Conservation (phyloP, 1,140 invertebrate species). For the Caerostris darwini region DNA sequence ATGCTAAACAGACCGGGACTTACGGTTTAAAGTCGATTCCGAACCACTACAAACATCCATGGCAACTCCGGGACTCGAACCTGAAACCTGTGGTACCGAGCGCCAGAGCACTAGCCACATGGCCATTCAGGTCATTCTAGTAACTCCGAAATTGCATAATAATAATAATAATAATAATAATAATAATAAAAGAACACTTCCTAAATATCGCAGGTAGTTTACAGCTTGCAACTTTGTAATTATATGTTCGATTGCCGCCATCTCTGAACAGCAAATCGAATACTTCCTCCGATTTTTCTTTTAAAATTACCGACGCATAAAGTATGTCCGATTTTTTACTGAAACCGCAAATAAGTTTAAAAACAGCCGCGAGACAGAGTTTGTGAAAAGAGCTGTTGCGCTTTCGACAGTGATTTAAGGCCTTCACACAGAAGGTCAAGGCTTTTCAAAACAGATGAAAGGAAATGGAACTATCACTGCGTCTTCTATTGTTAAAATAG, state of each 20-base stretch:
- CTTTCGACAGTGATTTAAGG: background rate
- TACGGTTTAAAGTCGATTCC: too few species aligned
- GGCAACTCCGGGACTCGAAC: too few species aligned
- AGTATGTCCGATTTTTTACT: background rate
- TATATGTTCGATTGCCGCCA: background rate
- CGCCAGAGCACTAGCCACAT: too few species aligned
- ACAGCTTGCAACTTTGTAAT: background rate
- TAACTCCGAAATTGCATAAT: background rate
- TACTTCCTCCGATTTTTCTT: background rate
- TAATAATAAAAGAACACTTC: background rate
- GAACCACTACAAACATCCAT: too few species aligned
- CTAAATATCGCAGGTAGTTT: background rate
- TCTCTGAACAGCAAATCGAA: background rate
- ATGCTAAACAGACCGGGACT: too few species aligned
- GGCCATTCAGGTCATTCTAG: too few species aligned
- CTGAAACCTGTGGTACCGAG: too few species aligned
- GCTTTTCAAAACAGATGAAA: background rate
- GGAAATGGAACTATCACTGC: background rate
- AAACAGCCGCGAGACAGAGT: background rate
- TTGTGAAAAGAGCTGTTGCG: background rate
- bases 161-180: background rate
- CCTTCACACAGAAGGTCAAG: background rate
- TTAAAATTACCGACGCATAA: background rate
- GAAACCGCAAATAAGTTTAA: background rate
- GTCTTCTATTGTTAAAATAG: too few species aligned